Evolutionary conservation across 2,888 invertebrate genomes (phyloP), one percentile per base, ranked within the genome.

Genomic region (Muscina levida): DNA sequence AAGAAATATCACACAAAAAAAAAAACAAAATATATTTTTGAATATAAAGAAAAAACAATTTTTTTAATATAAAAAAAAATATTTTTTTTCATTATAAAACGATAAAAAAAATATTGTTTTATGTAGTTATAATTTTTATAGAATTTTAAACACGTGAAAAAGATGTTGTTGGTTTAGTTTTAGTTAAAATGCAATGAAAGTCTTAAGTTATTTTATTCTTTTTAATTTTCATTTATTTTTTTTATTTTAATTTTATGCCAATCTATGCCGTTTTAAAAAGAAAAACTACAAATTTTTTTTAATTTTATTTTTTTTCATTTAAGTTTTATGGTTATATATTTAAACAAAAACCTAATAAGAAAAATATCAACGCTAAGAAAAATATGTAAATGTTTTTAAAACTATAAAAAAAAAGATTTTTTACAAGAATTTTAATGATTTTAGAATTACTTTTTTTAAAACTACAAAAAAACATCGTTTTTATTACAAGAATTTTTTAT

Each of bases 1-100:
- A 67, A 80, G 31, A 31, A 68, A 78, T 71, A 78, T 78, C 83
- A 82, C 83, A 82, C 62, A 77, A 22, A 66, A 72, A 80, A 71
- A 31, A n/a, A n/a, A n/a, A n/a, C n/a, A n/a, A n/a, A n/a, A n/a
- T n/a, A n/a, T n/a, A n/a, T n/a, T n/a, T n/a, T n/a, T n/a, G n/a
- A n/a, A n/a, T n/a, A n/a, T n/a, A n/a, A n/a, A n/a, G n/a, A n/a
- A n/a, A n/a, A n/a, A n/a, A n/a, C n/a, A n/a, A n/a, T n/a, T n/a
- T n/a, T n/a, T n/a, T n/a, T n/a, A n/a, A n/a, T n/a, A n/a, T n/a
- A n/a, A n/a, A n/a, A n/a, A n/a, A n/a, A n/a, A n/a, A n/a, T n/a
- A n/a, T n/a, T n/a, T n/a, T n/a, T n/a, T n/a, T 79, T 59, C 77
- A 73, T 77, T 57, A 72, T 80, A 72, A 75, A 73, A 53, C 67